These are phyloP conservation scores for Zoanthus sociatus DNA, from an alignment of 92 coral and sea anemone genomes.

Conservation along the genomic window DNA sequence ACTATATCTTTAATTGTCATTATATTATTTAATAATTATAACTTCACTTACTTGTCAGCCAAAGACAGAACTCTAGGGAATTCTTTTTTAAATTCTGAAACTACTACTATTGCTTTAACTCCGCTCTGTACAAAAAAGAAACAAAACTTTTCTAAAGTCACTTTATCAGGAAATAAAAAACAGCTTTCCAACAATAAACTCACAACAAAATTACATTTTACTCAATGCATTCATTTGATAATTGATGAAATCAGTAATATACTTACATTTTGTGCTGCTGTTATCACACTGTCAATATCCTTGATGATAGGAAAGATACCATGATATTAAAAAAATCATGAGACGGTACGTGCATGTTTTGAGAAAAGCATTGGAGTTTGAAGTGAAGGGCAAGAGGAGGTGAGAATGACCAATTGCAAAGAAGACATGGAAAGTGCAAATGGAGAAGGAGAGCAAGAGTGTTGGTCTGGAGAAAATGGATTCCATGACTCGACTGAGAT, in stretches of 20 bases:
- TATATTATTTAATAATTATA: not conserved
- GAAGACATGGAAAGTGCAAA: too few relatives aligned
- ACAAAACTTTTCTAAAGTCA: not conserved
- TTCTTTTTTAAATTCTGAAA: conserved; percentile 89
- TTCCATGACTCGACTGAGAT: too few relatives aligned
- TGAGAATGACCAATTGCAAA: too few relatives aligned
- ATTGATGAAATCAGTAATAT: not conserved
- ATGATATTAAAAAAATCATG: too few relatives aligned
- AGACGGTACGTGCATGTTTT: too few relatives aligned
- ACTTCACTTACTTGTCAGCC: conserved; percentile 70
- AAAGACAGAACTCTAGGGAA: conserved; percentile 78
- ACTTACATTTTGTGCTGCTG: conserved; percentile 4
- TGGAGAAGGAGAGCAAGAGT: too few relatives aligned
- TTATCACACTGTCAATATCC: conserved; percentile 11
- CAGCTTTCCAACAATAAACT: too few relatives aligned
- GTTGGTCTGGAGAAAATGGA: too few relatives aligned
- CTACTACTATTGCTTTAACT: conserved; percentile 84
- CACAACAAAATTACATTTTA: not conserved
- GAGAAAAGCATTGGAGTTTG: too few relatives aligned
- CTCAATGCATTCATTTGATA: not conserved
- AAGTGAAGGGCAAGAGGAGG: too few relatives aligned
- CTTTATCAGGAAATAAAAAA: too few relatives aligned
- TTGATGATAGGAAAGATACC: not conserved
- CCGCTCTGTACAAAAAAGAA: conserved; percentile 64
- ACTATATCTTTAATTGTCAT: not conserved